Conservation (phyloP, 2,113 vertebrate genomes). For the Poicephalus gulielmi region DNA sequence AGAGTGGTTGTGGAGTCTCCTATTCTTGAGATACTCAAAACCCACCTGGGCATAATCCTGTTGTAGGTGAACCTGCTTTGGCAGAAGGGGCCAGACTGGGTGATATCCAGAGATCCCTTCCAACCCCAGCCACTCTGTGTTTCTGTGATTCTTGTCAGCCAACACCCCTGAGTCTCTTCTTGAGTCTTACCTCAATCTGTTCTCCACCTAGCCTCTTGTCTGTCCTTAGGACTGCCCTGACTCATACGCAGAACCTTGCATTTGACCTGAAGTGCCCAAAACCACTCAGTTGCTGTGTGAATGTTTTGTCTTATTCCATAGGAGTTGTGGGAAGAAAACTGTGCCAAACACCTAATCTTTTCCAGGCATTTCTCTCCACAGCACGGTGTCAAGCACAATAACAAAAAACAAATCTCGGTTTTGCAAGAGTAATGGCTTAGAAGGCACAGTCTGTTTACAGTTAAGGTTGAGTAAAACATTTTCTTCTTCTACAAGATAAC, state of each 20-base stretch:
- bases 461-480: background rate
- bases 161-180: background rate
- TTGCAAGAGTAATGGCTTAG: background rate
- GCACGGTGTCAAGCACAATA: background rate
- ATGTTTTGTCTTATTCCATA: background rate
- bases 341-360: background rate
- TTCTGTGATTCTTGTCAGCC: background rate
- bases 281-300: background rate
- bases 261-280: background rate
- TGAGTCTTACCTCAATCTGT: background rate
- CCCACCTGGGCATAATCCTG: background rate
- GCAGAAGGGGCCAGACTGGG: background rate
- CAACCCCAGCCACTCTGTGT: background rate
- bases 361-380: background rate
- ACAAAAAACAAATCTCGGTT: background rate
- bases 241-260: background rate
- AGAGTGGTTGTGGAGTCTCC: background rate
- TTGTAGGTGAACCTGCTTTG: background rate
- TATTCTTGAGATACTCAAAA: background rate
- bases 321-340: background rate
- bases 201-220: background rate
- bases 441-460: background rate
- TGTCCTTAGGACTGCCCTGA: background rate
- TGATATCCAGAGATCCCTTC: background rate
- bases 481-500: background rate